Base-by-base conservation (phyloP, 2,797 vertebrate genomes). In the Rhinophrynus dorsalis region DNA sequence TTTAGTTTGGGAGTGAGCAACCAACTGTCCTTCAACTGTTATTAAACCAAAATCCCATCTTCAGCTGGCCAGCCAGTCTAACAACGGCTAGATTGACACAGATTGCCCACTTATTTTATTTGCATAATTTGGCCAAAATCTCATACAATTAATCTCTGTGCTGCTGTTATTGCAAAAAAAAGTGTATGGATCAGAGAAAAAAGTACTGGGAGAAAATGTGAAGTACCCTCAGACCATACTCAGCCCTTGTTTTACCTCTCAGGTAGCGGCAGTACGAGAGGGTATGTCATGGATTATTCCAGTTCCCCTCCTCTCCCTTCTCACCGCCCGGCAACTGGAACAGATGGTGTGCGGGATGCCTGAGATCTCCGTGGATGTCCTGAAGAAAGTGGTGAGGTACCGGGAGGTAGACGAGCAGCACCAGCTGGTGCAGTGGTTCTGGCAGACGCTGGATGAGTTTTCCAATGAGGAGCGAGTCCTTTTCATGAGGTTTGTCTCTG, bases 341-440 rank as follows among this genome's bases (percentile, higher is more conserved):
- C 91, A 92, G 47, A 92, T 91, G 90, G 90, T 92, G 38, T 92
- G 91, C 1, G 91, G 91, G 26, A 89, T 92, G 90, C 91, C 91
- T 0, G 91, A 92, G 79, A 92, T 92, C 59, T 92, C 89, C 0
- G 91, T 92, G 3, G 91, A 92, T 1, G 91, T 92, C 30, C 68
- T 92, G 68, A 92, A 90, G 83, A 92, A 92, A 37, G 91, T 92
- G 33, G 91, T 92, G 52, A 86, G 91, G 1, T 92, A 92, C 80
- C 76, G 91, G 1, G 91, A 92, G 75, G 90, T 92, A 0, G 91
- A 92, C 5, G 90, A 92, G 55, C 90, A 91, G 66, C 91, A 92
- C 10, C 90, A 91, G 78, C 80, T 92, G 10, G 88, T 90, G 0
- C 90, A 89, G 80, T 92, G 91, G 91, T 90, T 92, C 83, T 92